Evolutionary conservation across 2,797 vertebrate genomes (phyloP).

Genomic region (Macroramphosus scolopax): DNA sequence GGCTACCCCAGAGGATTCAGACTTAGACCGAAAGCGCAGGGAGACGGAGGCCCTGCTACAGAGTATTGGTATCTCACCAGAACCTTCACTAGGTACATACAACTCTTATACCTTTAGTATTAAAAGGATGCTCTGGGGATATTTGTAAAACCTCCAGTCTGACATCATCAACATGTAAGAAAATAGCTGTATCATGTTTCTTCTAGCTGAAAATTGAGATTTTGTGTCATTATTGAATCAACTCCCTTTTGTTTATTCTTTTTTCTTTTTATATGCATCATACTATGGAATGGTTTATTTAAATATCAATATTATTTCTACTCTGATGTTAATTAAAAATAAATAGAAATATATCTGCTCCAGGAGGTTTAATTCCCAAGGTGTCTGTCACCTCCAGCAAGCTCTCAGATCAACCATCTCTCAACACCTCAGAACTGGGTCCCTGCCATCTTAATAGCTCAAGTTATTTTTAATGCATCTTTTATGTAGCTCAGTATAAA

Average conservation of each 20-base stretch:
- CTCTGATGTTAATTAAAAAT: neutral
- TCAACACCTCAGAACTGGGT: conserved; percentile 36
- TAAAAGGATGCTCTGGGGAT: conserved; percentile 1
- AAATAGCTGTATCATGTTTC: too few relatives aligned
- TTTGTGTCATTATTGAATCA: neutral
- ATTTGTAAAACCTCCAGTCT: too few relatives aligned
- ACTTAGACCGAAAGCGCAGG: conserved; percentile 94
- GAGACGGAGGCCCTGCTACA: conserved; percentile 97
- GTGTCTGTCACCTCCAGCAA: conserved; percentile 9
- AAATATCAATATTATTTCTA: neutral
- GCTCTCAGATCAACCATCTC: conserved; percentile 34
- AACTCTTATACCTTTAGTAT: neutral
- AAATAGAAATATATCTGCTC: neutral
- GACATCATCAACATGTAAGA: too few relatives aligned
- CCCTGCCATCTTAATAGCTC: conserved; percentile 13
- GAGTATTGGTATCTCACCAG: conserved; percentile 95
- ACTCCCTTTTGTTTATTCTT: conserved; percentile 5
- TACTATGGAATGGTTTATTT: conserved; percentile 1
- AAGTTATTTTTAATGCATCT: conserved; percentile 31
- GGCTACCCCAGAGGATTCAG: conserved; percentile 86
- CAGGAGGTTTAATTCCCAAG: conserved; percentile 1
- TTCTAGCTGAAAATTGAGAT: neutral
- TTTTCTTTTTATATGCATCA: neutral
- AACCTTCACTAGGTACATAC: conserved; percentile 86
- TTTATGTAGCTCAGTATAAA: conserved; percentile 13